These are phyloP conservation scores for Pterois miles DNA, from an alignment of 2,797 vertebrate genomes.

Conservation along the genomic window DNA sequence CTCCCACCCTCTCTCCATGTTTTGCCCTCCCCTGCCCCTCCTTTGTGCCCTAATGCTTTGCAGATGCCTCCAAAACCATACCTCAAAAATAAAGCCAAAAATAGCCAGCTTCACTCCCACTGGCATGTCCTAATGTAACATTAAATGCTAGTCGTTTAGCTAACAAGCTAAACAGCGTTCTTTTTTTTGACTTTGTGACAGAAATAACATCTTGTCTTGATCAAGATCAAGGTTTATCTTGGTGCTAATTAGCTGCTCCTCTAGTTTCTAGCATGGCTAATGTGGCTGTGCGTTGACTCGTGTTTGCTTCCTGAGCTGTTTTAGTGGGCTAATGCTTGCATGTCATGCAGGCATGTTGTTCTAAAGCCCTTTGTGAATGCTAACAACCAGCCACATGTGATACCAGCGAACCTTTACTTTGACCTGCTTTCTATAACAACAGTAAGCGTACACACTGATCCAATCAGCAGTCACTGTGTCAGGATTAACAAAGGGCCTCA, in stretches of 20 bases:
- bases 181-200: neutral
- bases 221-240: neutral
- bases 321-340: slow-evolving; percentile 8
- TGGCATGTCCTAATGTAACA: slow-evolving; percentile 1
- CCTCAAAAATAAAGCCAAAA: slow-evolving; percentile 46
- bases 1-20: slow-evolving; percentile 6
- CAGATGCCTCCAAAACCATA: slow-evolving; percentile 66
- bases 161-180: neutral
- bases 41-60: slow-evolving; percentile 58
- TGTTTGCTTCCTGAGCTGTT: slow-evolving; percentile 15
- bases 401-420: slow-evolving; percentile 9
- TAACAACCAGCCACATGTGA: slow-evolving; percentile 20
- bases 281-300: neutral
- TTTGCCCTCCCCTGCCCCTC: slow-evolving; percentile 26
- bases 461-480: neutral
- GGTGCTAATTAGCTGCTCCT: neutral
- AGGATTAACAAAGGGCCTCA: slow-evolving; percentile 10
- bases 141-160: slow-evolving; percentile 4
- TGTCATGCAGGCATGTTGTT: slow-evolving; percentile 22
- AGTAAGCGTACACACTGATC: slow-evolving; percentile 17
- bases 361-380: slow-evolving; percentile 27
- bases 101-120: slow-evolving; percentile 29
- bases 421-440: slow-evolving; percentile 25
- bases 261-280: slow-evolving; percentile 1
- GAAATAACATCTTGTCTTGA: neutral